Percentiles rank a stretch among this genome's conserved stretches.
These are phyloP conservation scores for Aleiodes testaceus DNA, from an alignment of 2,888 invertebrate species.

Conservation along the genomic window DNA sequence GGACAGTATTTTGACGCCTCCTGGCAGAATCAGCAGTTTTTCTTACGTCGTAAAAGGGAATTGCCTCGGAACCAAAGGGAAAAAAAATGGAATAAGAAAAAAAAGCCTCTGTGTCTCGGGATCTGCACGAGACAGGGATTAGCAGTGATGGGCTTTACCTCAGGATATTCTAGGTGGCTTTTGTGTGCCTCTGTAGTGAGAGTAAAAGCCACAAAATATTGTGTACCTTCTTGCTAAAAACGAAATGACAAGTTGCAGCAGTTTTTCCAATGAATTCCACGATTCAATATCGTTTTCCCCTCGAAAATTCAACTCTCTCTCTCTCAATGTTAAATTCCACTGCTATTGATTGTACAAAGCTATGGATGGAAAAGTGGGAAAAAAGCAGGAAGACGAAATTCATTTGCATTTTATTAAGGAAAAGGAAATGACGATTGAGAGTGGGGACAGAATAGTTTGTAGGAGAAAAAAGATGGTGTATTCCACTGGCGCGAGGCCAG, in stretches of 20 bases:
- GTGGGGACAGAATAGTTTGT: neutral
- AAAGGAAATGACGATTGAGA: slow-evolving; percentile 29
- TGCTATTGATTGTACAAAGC: slow-evolving; percentile 21
- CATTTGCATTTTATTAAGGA: slow-evolving; percentile 41
- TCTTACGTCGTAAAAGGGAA: slow-evolving; percentile 46
- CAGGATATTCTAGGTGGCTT: neutral
- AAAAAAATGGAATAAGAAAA: slow-evolving; percentile 31
- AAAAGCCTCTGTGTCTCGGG: slow-evolving; percentile 37
- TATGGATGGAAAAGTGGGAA: neutral
- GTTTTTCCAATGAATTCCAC: neutral
- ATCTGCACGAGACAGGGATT: slow-evolving; percentile 50
- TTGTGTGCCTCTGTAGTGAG: no score
- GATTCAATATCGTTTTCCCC: neutral
- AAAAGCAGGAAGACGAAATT: slow-evolving; percentile 33
- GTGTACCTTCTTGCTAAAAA: neutral
- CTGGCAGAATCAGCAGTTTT: slow-evolving; percentile 35
- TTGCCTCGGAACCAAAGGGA: slow-evolving; percentile 40
- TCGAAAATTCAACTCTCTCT: neutral
- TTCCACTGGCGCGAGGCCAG: slow-evolving; percentile 34
- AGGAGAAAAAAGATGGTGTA: neutral
- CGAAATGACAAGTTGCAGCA: no score
- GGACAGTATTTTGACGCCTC: slow-evolving; percentile 33
- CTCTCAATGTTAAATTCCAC: slow-evolving; percentile 8
- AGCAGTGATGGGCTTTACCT: slow-evolving; percentile 48
- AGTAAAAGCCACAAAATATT: slow-evolving; percentile 31